Percentiles rank a stretch among this genome's conserved stretches.
Conservation (phyloP, 53 echinoderm and acorn worm species). For the Echinometra lucunter region DNA sequence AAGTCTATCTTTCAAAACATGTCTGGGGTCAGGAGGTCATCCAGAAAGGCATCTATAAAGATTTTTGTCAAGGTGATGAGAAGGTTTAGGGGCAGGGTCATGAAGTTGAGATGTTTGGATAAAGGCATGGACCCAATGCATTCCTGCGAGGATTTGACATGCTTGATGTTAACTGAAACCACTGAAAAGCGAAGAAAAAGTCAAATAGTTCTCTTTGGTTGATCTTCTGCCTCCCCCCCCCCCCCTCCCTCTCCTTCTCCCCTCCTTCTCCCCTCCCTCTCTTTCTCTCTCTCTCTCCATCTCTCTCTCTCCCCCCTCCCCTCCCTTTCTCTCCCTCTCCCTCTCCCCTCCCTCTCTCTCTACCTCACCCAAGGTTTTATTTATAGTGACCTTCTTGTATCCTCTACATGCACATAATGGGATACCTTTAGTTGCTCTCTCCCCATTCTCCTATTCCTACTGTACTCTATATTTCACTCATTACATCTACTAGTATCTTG, state of each 20-base stretch:
- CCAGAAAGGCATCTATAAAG: constrained; percentile 53
- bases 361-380: too few species aligned
- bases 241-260: background rate
- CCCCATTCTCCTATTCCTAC: background rate
- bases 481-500: too few species aligned
- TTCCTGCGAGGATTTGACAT: constrained; percentile 37
- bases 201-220: background rate
- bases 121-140: constrained; percentile 49
- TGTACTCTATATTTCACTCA: background rate
- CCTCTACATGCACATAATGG: too few species aligned
- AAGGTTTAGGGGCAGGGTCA: constrained; percentile 57
- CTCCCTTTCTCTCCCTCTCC: background rate
- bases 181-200: background rate
- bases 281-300: background rate
- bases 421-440: background rate
- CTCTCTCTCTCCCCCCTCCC: background rate
- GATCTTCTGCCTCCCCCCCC: background rate
- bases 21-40: constrained; percentile 35
- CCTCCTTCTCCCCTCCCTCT: too few species aligned
- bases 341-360: background rate
- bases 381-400: too few species aligned
- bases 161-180: constrained; percentile 26
- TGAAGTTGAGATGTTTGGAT: constrained; percentile 60
- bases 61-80: constrained; percentile 68
- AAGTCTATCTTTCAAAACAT: constrained; percentile 52